Conservation (phyloP, 2,888 invertebrate species). For the Nowickia ferox region DNA sequence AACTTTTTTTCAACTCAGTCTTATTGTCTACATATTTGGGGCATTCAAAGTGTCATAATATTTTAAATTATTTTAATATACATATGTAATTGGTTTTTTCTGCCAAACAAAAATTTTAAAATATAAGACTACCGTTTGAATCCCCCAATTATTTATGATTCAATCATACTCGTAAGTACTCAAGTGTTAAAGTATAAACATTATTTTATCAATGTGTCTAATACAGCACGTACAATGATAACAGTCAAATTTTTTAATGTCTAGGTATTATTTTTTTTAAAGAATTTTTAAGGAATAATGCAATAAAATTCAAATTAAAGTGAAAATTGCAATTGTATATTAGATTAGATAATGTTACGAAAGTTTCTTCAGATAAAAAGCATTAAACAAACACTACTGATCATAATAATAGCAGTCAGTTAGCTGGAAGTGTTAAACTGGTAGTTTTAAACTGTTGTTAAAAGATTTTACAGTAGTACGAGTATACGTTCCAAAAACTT, state of each 20-base stretch:
- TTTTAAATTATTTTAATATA: no score
- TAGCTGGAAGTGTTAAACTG: not conserved
- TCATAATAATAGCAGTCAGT: not conserved
- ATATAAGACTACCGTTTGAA: no score
- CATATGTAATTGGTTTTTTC: no score
- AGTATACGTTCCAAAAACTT: not conserved
- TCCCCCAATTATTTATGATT: no score
- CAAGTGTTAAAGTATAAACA: slow-evolving; percentile 2
- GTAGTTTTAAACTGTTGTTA: no score
- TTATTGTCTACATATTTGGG: no score
- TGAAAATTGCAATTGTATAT: not conserved
- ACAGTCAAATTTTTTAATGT: slow-evolving; percentile 14
- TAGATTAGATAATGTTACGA: not conserved
- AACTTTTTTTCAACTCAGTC: no score
- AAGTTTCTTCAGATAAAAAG: no score
- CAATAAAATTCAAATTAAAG: not conserved
- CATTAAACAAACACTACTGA: not conserved
- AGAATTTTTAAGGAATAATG: slow-evolving; percentile 4
- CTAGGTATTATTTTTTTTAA: slow-evolving; percentile 1
- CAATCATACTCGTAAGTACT: not conserved
- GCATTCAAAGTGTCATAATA: no score
- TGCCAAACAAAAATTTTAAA: no score
- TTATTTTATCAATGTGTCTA: slow-evolving; percentile 28
- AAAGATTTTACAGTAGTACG: not conserved
- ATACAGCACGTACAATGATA: slow-evolving; percentile 51